These are phyloP conservation scores for Ia io DNA, from an alignment of 2,113 vertebrate genomes.

Conservation along the genomic window DNA sequence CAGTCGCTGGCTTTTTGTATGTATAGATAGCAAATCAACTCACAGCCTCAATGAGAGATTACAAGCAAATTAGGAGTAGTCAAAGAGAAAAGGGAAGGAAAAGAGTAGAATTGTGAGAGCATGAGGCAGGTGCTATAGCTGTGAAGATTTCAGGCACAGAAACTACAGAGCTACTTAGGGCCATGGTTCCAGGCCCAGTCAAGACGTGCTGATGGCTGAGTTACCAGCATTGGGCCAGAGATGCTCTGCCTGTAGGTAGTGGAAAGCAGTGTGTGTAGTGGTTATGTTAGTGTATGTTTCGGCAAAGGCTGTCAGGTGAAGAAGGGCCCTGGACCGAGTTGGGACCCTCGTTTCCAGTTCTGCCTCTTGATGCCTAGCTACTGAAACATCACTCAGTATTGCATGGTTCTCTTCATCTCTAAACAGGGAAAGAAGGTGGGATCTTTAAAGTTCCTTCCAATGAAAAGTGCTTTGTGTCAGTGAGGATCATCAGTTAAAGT, in stretches of 20 bases:
- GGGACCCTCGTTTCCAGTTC: not conserved
- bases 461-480: not conserved
- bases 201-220: not conserved
- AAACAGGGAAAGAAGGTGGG: not conserved
- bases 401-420: not conserved
- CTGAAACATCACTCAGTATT: not conserved
- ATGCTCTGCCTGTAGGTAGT: not conserved
- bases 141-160: not conserved
- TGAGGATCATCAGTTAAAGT: not conserved
- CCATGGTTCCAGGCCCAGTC: not conserved
- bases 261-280: not conserved
- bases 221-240: not conserved
- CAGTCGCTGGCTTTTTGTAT: too few species aligned
- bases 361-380: not conserved
- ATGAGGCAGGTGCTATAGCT: not conserved
- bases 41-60: not conserved
- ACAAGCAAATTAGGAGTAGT: not conserved
- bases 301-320: not conserved
- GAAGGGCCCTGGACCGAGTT: not conserved
- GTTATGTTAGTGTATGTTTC: not conserved
- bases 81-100: not conserved
- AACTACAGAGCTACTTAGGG: not conserved
- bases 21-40: not conserved
- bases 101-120: not conserved
- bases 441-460: not conserved